These are phyloP conservation scores for Thomomys bottae DNA, from an alignment of 2,113 vertebrate species.

Conservation along the genomic window DNA sequence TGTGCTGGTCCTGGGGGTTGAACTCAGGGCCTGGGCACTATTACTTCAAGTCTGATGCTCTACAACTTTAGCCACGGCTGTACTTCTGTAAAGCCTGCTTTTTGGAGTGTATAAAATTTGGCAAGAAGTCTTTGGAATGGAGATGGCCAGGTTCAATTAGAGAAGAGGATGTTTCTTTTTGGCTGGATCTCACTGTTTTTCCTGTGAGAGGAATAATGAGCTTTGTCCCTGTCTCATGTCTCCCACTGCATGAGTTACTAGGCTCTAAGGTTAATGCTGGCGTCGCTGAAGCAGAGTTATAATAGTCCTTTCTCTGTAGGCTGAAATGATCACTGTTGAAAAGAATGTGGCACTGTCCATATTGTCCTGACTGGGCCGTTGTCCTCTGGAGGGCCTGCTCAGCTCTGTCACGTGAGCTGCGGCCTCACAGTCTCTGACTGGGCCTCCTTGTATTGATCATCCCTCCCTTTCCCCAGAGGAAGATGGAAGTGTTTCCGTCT, in stretches of 20 bases:
- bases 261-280: slow-evolving; percentile 28
- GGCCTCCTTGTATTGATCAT: neutral
- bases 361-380: slow-evolving; percentile 54
- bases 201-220: neutral
- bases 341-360: slow-evolving; percentile 70
- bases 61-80: too few species aligned
- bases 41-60: too few species aligned
- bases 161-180: slow-evolving; percentile 8
- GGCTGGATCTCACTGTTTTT: neutral
- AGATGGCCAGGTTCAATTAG: neutral
- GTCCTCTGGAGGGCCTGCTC: slow-evolving; percentile 14
- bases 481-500: neutral
- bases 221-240: neutral
- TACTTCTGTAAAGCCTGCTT: neutral
- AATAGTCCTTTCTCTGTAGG: slow-evolving; percentile 66
- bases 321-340: slow-evolving; percentile 62
- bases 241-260: neutral
- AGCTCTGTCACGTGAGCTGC: slow-evolving; percentile 36
- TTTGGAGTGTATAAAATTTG: neutral
- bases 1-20: too few species aligned
- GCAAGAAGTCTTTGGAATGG: neutral
- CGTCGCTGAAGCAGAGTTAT: neutral
- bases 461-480: neutral
- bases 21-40: too few species aligned
- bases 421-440: neutral